Evolutionary conservation across 2,888 invertebrate genomes (phyloP), one percentile per base, ranked within the genome.

Genomic region (Caenorhabditis sp.): DNA sequence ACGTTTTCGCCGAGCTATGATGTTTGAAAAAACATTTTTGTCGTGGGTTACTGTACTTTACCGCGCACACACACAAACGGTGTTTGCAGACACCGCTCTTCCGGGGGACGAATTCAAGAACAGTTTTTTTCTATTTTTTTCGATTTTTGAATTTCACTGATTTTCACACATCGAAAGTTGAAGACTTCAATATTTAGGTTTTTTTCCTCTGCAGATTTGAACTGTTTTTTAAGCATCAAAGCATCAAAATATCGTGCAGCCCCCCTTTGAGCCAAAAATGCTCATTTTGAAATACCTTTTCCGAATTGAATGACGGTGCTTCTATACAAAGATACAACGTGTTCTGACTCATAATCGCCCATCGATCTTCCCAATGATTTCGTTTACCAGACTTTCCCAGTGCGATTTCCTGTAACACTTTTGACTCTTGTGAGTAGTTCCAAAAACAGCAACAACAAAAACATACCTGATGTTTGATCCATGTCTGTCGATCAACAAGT

Each of bases 341-440:
- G 10, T 74, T 49, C 12, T 71, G 51, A 26, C 62, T 58, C 31
- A 81, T 60, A 0, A 80, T 64, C 17, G 77, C 80, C 78, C 78
- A 81, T 31, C 76, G 70, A 57, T 77, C 76, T 24, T 71, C 77
- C 81, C 81, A 81, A 57, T 81, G 77, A 62, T 68, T 62, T 0
- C 81, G 75, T 62, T 75, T 74, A 58, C 76, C 76, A 19, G 71
- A 69, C 50, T 76, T 76, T 31, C 78, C 78, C 0, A 78, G 58
- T 8, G 76, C 72, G 36, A 72, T 66, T 61, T 78, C 76, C 67
- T 70, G 43, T 27, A 59, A 59, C 6, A 43, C 4, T 31, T 31
- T 31, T 31, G 10, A 31, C 5, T 51, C 12, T 51, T 51, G 4
- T 6, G 4, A 6, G 51, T 51, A 6, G 4, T 51, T 21, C 51